Evolutionary conservation across 2,888 invertebrate species (phyloP).

Genomic region (Stegana nigrithorax): DNA sequence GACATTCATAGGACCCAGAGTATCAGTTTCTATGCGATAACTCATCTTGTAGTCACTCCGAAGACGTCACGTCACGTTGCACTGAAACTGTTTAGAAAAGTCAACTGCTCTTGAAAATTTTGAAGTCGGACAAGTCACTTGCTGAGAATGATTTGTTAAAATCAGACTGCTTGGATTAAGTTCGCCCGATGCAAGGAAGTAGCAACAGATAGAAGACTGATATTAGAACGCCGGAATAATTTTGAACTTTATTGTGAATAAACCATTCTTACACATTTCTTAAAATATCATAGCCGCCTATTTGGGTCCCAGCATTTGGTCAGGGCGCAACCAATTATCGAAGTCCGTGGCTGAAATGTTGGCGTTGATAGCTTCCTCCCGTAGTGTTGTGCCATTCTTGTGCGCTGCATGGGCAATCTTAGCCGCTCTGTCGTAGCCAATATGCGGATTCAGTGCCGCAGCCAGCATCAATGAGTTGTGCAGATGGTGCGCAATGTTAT

Average conservation of each 20-base stretch:
- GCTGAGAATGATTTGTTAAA: no score
- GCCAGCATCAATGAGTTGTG: slow-evolving; percentile 95
- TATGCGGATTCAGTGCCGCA: slow-evolving; percentile 94
- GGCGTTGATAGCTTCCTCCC: slow-evolving; percentile 85
- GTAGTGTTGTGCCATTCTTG: slow-evolving; percentile 86
- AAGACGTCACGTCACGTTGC: no score
- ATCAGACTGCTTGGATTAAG: no score
- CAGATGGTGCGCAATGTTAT: slow-evolving; percentile 81
- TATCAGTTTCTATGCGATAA: slow-evolving; percentile 77
- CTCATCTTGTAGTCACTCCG: slow-evolving; percentile 24
- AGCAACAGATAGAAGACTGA: no score
- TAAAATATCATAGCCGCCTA: no score
- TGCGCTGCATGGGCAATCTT: slow-evolving; percentile 96
- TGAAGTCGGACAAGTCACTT: no score
- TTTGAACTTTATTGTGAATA: no score
- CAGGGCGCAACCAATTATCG: slow-evolving; percentile 87
- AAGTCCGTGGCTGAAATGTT: slow-evolving; percentile 87
- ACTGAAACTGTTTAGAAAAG: no score
- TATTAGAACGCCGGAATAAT: no score
- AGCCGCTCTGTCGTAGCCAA: slow-evolving; percentile 96
- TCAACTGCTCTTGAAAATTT: no score
- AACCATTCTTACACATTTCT: no score
- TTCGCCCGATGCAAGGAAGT: no score
- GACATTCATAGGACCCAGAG: slow-evolving; percentile 93
- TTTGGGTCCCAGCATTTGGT: slow-evolving; percentile 88